Base-by-base conservation (phyloP, 2,888 invertebrate genomes). In the Conomelus anceps region DNA sequence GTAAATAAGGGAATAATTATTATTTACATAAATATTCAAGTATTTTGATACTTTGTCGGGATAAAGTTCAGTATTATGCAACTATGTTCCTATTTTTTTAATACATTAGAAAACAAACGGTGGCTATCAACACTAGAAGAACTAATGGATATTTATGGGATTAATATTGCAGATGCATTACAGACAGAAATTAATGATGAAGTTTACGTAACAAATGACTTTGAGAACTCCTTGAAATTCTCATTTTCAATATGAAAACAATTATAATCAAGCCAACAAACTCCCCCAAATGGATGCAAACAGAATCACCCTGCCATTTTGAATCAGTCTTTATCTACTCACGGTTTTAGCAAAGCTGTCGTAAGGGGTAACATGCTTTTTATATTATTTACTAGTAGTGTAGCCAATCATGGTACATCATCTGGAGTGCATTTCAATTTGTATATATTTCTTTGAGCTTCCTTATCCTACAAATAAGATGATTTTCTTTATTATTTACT, bases 361-460 rank as follows among this genome's bases (percentile, higher is more conserved):
- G 86, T 23, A n/a, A 86, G 29, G 22, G 86, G 86, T 86, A 86
- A 86, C 86, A 86, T 86, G 63, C 63, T 86, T 86, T 86, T n/a
- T n/a, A n/a, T 23, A 23, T 24, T 22, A 85, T 22, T 85, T 85
- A 85, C 24, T 22, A 23, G 23, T 85, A 13, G 17, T 22, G 20
- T 85, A 85, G 85, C 24, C 23, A 85, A 23, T 85, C 85, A 23
- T 22, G 24, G 24, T 85, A 85, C 85, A 85, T 23, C 85, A 85
- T 23, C 23, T 85, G n/a, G 17, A 85, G 63, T n/a, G 63, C 63
- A 63, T 7, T 63, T 63, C 63, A 63, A 63, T 63, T 20, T 63
- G 63, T 63, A 63, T 63, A 63, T 63, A 13, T 63, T 34, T 17
- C 11, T 34, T 11, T 63, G 63, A 63, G 63, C 63, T 63, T 63